phyloP scores from a whole-genome alignment of 2,888 invertebrate species.

The Patella caerulea region DNA sequence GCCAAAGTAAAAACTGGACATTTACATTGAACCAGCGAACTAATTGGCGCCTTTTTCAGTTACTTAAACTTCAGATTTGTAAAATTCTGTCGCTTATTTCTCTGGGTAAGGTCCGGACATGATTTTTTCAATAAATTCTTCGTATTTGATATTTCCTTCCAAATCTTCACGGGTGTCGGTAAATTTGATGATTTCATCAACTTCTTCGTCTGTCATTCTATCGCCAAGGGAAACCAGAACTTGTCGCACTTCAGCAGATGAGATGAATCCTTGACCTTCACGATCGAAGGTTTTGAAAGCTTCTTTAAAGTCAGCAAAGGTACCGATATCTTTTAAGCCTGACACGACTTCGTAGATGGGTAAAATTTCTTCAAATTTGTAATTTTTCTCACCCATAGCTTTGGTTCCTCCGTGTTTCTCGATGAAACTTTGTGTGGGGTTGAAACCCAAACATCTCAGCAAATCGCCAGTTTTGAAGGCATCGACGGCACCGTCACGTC shows the following conservation, averaged over 20 bases:
- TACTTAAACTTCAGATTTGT: no score
- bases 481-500: slow-evolving; percentile 64
- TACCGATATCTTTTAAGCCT: slow-evolving; percentile 98
- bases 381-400: slow-evolving; percentile 83
- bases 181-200: slow-evolving; percentile 72
- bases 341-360: slow-evolving; percentile 97
- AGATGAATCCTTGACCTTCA: slow-evolving; percentile 96
- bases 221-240: slow-evolving; percentile 87
- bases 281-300: slow-evolving; percentile 99
- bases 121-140: slow-evolving; percentile 47
- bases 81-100: no score
- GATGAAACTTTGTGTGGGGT: slow-evolving; percentile 55
- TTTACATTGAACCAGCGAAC: no score
- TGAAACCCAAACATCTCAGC: slow-evolving; percentile 60
- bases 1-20: no score
- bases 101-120: neutral
- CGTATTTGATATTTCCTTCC: slow-evolving; percentile 74
- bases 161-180: slow-evolving; percentile 73
- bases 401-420: slow-evolving; percentile 60
- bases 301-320: slow-evolving; percentile 99
- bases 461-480: slow-evolving; percentile 66
- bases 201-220: slow-evolving; percentile 71
- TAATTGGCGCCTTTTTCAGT: no score
- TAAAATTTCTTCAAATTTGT: slow-evolving; percentile 97
- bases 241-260: slow-evolving; percentile 97